A percentile compares a stretch with the other conserved stretches of the same genome.
Conservation (phyloP, 2,113 vertebrate species). For the Chiloscyllium plagiosum region DNA sequence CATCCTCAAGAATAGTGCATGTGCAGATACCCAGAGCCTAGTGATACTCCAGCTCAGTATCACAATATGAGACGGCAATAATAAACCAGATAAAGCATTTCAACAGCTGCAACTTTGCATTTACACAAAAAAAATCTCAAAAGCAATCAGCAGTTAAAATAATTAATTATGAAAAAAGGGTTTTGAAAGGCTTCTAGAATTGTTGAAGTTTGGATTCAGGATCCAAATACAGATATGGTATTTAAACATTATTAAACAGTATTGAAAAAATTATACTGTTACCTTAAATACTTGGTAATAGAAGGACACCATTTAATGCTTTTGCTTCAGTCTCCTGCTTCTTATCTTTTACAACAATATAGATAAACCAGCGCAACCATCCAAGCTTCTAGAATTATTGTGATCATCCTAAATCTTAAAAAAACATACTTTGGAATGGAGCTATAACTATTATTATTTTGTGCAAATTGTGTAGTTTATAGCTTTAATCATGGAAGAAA, state of each 20-base stretch:
- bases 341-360: background rate
- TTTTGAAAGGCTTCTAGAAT: background rate
- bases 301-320: background rate
- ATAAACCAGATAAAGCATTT: too few relatives aligned
- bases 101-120: background rate
- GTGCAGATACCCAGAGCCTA: too few relatives aligned
- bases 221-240: background rate
- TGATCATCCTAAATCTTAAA: background rate
- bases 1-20: too few relatives aligned
- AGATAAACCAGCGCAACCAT: background rate
- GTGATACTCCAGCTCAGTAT: too few relatives aligned
- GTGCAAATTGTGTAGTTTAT: background rate
- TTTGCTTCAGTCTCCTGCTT: too few relatives aligned
- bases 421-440: background rate
- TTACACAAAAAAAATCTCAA: background rate
- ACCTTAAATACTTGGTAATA: background rate
- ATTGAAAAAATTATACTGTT: background rate
- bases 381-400: background rate
- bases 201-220: background rate
- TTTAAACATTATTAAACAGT: background rate
- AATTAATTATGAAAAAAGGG: background rate
- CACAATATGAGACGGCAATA: too few relatives aligned
- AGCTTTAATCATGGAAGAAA: background rate
- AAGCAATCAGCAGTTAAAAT: background rate
- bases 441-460: background rate